Base-by-base conservation (phyloP, 2,797 vertebrate species). In the Sebastes vulpes region DNA sequence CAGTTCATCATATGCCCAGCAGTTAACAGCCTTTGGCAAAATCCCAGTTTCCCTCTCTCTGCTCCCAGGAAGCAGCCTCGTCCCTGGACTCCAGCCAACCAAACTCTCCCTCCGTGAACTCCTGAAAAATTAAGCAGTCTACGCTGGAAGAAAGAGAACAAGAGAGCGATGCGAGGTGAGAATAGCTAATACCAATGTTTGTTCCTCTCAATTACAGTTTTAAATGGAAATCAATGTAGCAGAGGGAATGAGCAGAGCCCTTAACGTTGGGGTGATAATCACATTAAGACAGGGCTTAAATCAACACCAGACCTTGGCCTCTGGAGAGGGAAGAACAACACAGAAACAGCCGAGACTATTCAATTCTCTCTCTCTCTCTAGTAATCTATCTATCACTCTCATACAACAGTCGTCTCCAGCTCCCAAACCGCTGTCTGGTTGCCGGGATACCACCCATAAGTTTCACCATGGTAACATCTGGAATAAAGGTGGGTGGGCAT, bases 391-490 rank as follows among this genome's bases (percentile, higher is more conserved):
- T 58, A 92, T 94, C 92, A 90, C 80, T 90, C 90, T 72, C 77
- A 82, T 79, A 88, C 88, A 91, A 85, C 91, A 80, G 86, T 86
- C 54, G 90, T 89, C 92, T 92, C 90, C 88, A 87, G 80, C 80
- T 87, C 84, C 80, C 88, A 90, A 93, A 95, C 95, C 96, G 89
- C 94, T 91, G 93, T 92, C 75, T 91, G 84, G 93, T 94, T 97
- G 94, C 95, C 83, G 96, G 94, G 96, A 95, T 96, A 96, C 94
- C 93, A 91, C 89, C 93, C 82, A 86, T 91, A 89, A 95, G 93
- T 92, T 91, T 97, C 87, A 92, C 95, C 95, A 94, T 94, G 93
- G 95, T 94, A 97, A 97, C 95, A 96, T 96, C 96, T 97, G 96
- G 96, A 97, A 96, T 95, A 95, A 97, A 98, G 96, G 95, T 95